A percentile compares a stretch with the other conserved stretches of the same genome.
These are phyloP conservation scores for Rhinopomastus cyanomelas DNA, from an alignment of 2,113 vertebrate species.

Conservation along the genomic window DNA sequence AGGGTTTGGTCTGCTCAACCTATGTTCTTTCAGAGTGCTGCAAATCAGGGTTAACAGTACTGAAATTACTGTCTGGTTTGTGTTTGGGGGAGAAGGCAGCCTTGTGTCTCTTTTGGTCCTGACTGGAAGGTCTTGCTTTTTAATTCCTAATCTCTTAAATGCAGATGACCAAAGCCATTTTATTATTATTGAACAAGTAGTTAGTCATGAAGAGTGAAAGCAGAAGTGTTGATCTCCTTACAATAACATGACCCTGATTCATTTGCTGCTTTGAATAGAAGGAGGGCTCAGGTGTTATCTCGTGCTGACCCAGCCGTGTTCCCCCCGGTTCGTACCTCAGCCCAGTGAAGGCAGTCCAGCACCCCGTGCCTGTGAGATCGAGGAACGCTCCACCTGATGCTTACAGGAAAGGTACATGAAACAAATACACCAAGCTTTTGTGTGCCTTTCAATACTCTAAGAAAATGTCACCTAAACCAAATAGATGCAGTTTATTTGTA, in stretches of 20 bases:
- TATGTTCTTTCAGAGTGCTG: not conserved
- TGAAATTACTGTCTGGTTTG: not conserved
- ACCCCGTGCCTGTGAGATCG: not conserved
- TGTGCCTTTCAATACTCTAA: not conserved
- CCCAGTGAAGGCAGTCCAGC: not conserved
- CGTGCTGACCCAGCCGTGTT: not conserved
- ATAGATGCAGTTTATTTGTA: not conserved
- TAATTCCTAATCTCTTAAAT: not conserved
- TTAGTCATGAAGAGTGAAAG: not conserved
- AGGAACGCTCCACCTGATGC: not conserved
- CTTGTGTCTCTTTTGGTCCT: not conserved
- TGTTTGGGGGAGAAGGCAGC: not conserved
- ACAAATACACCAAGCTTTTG: not conserved
- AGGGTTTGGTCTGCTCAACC: not conserved
- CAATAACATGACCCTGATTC: not conserved
- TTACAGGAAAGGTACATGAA: not conserved
- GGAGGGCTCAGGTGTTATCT: slow-evolving; percentile 1
- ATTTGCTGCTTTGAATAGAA: not conserved
- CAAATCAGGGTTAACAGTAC: not conserved
- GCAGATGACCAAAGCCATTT: not conserved
- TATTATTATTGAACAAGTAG: no score
- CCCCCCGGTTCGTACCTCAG: not conserved
- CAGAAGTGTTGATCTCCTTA: not conserved
- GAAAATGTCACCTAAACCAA: not conserved
- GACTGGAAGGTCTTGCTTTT: not conserved